These are phyloP conservation scores for Enteromius radiatus DNA, from an alignment of 2,797 vertebrate genomes.

Conservation along the genomic window DNA sequence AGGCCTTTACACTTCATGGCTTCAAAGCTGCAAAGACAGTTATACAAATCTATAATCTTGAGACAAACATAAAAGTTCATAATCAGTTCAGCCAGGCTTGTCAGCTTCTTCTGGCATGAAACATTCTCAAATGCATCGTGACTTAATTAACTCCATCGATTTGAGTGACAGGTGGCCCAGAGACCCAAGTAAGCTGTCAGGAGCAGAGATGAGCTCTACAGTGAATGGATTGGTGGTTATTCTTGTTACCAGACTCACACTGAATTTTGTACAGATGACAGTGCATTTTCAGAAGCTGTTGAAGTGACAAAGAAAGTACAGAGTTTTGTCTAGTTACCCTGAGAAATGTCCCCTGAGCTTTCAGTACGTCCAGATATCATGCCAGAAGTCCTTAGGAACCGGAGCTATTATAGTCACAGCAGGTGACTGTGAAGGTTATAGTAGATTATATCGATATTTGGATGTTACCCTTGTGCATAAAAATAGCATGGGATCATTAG, in stretches of 20 bases:
- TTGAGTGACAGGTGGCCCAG: conserved; percentile 55
- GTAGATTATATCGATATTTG: background rate
- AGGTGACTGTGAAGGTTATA: background rate
- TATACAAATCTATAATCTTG: background rate
- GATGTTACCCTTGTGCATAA: background rate
- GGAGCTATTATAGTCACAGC: background rate
- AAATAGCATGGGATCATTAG: background rate
- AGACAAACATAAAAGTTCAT: conserved; percentile 26
- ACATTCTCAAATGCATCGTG: conserved; percentile 23
- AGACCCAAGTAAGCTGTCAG: conserved; percentile 46
- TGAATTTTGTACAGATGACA: conserved; percentile 19
- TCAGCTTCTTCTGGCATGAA: conserved; percentile 26
- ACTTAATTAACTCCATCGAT: conserved; percentile 32
- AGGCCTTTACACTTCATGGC: background rate
- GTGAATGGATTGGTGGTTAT: conserved; percentile 38
- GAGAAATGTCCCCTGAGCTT: conserved; percentile 7
- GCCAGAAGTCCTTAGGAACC: background rate
- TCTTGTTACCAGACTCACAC: conserved; percentile 38
- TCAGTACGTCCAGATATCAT: background rate
- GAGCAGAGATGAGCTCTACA: conserved; percentile 30
- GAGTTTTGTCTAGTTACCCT: background rate
- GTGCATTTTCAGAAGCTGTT: conserved; percentile 24
- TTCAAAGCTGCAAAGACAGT: background rate
- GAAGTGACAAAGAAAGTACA: conserved; percentile 10
- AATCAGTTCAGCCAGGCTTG: conserved; percentile 6